These are phyloP conservation scores for Platichthys flesus DNA, from an alignment of 2,113 vertebrate genomes.

Conservation along the genomic window DNA sequence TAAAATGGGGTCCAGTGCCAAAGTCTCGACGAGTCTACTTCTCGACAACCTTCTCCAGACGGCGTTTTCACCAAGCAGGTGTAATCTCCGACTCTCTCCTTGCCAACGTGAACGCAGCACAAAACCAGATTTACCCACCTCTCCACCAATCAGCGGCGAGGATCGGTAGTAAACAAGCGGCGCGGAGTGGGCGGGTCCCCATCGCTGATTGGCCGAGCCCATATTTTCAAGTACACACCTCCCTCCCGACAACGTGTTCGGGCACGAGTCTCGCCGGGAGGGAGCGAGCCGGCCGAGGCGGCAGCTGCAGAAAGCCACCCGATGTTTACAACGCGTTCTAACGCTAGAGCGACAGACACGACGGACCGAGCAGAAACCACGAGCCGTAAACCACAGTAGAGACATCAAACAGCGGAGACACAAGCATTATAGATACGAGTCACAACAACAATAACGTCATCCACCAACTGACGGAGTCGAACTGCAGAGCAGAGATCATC, in stretches of 20 bases:
- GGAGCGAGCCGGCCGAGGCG: slow-evolving; percentile 24
- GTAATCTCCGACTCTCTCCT: slow-evolving; percentile 17
- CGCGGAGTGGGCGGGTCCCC: slow-evolving; percentile 51
- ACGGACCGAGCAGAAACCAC: accelerated
- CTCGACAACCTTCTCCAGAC: too few relatives aligned
- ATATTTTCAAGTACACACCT: slow-evolving; percentile 67
- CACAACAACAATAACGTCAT: slow-evolving; percentile 29
- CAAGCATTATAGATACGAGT: neutral
- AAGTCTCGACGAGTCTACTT: too few relatives aligned
- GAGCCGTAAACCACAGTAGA: accelerated
- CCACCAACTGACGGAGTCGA: neutral
- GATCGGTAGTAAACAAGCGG: slow-evolving; percentile 79
- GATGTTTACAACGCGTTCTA: neutral
- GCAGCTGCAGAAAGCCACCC: neutral
- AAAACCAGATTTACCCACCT: slow-evolving; percentile 54
- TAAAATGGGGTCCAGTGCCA: too few relatives aligned
- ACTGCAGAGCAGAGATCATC: too few relatives aligned
- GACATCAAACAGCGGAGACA: too few relatives aligned
- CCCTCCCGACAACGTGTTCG: slow-evolving; percentile 80
- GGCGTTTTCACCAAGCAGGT: neutral
- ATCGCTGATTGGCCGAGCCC: slow-evolving; percentile 71
- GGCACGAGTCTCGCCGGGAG: slow-evolving; percentile 80
- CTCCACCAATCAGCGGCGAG: slow-evolving; percentile 63
- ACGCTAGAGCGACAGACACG: neutral
- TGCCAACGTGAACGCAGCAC: slow-evolving; percentile 35